Evolutionary conservation across 2,888 invertebrate genomes (phyloP).

Genomic region (Poecilus cupreus): DNA sequence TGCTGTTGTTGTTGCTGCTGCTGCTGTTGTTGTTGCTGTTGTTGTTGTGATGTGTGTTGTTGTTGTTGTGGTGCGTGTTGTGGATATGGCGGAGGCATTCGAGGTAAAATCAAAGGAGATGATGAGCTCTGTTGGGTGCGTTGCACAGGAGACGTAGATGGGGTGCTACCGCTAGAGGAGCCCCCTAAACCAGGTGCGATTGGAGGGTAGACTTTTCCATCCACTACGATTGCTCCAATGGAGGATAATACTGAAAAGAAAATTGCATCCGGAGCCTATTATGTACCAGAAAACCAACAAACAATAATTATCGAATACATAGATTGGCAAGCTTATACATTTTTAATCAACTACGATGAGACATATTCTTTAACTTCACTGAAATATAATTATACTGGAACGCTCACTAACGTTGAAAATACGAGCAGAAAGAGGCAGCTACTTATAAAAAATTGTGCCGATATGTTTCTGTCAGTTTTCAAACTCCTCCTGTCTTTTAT

Average conservation of each 20-base stretch:
- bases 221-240: constrained; percentile 88
- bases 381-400: no score
- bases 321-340: neutral
- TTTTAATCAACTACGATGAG: neutral
- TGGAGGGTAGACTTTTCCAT: constrained; percentile 84
- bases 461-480: no score
- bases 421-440: no score
- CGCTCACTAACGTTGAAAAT: no score
- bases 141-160: constrained; percentile 68
- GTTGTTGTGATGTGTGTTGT: constrained; percentile 61
- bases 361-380: neutral
- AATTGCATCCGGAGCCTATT: no score
- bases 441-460: no score
- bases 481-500: no score
- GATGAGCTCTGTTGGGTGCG: constrained; percentile 69
- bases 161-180: constrained; percentile 61
- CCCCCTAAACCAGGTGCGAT: constrained; percentile 26
- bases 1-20: constrained; percentile 59
- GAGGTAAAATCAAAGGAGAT: constrained; percentile 63
- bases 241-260: constrained; percentile 80
- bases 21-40: constrained; percentile 58
- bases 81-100: constrained; percentile 68
- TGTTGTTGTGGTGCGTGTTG: constrained; percentile 65
- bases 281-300: neutral
- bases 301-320: neutral